These are phyloP conservation scores for Vanacampus margaritifer DNA, from an alignment of 2,113 vertebrate genomes.

Conservation along the genomic window DNA sequence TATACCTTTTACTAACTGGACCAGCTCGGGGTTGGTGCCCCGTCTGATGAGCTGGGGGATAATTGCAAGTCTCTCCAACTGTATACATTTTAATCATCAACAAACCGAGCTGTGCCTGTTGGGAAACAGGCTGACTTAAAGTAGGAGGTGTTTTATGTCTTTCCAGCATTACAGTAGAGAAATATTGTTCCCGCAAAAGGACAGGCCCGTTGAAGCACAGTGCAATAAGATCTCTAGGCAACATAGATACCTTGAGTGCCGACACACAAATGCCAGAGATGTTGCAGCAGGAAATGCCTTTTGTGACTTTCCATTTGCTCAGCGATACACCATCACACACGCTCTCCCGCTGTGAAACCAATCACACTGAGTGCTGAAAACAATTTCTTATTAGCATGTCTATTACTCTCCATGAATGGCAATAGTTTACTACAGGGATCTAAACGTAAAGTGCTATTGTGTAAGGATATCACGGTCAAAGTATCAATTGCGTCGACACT, in stretches of 20 bases:
- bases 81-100: conserved; percentile 37
- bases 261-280: conserved; percentile 73
- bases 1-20: conserved; percentile 45
- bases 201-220: conserved; percentile 56
- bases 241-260: conserved; percentile 70
- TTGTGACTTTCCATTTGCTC: conserved; percentile 80
- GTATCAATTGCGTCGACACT: conserved; percentile 22
- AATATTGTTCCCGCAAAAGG: conserved; percentile 59
- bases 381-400: conserved; percentile 19
- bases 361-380: conserved; percentile 22
- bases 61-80: conserved; percentile 32
- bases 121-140: conserved; percentile 31
- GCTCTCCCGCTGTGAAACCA: conserved; percentile 18
- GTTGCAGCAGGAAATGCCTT: conserved; percentile 80
- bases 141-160: conserved; percentile 16
- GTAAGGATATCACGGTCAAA: conserved; percentile 34
- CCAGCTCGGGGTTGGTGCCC: conserved; percentile 37
- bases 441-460: conserved; percentile 18
- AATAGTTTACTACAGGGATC: conserved; percentile 5
- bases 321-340: conserved; percentile 65
- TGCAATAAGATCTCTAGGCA: conserved; percentile 78
- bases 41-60: conserved; percentile 31
- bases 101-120: conserved; percentile 24
- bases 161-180: conserved; percentile 26
- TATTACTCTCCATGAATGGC: conserved; percentile 12